These are phyloP conservation scores for Stichopus horrens DNA, from an alignment of 53 echinoderm and acorn worm species.

Conservation along the genomic window DNA sequence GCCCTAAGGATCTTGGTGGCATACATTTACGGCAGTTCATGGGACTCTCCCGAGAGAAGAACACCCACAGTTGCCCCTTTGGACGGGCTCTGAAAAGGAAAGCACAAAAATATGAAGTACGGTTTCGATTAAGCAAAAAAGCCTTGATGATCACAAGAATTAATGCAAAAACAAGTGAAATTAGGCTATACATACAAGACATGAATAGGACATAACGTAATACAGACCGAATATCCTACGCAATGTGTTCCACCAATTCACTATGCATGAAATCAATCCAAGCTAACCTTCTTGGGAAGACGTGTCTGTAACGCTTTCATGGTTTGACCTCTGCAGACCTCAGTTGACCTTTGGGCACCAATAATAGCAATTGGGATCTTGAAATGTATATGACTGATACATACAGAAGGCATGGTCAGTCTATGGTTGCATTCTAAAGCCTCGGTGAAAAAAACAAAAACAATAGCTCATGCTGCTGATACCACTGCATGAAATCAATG, in stretches of 20 bases:
- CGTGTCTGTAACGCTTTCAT: neutral
- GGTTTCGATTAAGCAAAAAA: too few species aligned
- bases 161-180: too few species aligned
- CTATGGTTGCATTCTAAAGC: too few species aligned
- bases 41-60: slow-evolving; percentile 41
- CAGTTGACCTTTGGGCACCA: neutral
- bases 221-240: neutral
- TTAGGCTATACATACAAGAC: too few species aligned
- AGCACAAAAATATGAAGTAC: neutral
- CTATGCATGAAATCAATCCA: neutral
- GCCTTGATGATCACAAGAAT: too few species aligned
- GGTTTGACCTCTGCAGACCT: neutral
- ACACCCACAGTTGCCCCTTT: slow-evolving; percentile 20
- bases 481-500: too few species aligned
- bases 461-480: too few species aligned
- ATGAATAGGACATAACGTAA: too few species aligned
- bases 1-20: neutral
- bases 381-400: too few species aligned
- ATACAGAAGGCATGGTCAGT: too few species aligned
- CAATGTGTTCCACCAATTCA: neutral
- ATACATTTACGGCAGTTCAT: neutral
- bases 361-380: too few species aligned
- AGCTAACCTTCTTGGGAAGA: neutral
- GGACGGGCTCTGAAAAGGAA: slow-evolving; percentile 15
- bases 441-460: too few species aligned